Percentiles rank a stretch among this genome's conserved stretches.
Evolutionary conservation across 2,113 vertebrate species (phyloP).

Genomic region (Xyliphius kryptos): DNA sequence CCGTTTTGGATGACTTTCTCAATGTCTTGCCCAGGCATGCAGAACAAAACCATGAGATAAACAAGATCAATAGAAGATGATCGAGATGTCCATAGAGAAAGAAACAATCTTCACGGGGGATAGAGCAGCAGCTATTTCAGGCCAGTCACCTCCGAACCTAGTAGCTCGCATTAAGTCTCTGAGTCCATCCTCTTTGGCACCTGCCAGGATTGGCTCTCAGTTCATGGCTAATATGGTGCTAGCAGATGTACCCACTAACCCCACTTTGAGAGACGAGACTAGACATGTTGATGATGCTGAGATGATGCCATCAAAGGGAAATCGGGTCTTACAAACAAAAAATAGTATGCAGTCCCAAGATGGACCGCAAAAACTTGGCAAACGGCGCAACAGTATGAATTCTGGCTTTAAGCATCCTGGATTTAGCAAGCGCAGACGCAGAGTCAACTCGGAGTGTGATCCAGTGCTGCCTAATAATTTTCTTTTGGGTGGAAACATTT

Average conservation of each 20-base stretch:
- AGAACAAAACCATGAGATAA: too few relatives aligned
- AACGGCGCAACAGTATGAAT: constrained; percentile 74
- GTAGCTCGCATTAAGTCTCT: neutral
- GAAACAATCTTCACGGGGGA: constrained; percentile 44
- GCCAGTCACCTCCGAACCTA: too few relatives aligned
- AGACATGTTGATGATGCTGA: neutral
- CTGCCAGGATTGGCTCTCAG: constrained; percentile 25
- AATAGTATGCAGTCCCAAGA: constrained; percentile 77
- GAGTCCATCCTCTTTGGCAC: constrained; percentile 11
- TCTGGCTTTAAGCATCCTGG: constrained; percentile 68
- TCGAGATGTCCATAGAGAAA: constrained; percentile 59
- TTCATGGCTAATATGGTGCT: constrained; percentile 45
- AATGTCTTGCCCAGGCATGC: too few relatives aligned
- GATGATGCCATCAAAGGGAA: too few relatives aligned
- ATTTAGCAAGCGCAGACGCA: constrained; percentile 67
- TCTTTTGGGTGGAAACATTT: constrained; percentile 85
- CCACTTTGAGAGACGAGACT: neutral
- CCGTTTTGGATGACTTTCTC: too few relatives aligned
- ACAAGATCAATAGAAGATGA: too few relatives aligned
- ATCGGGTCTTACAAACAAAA: constrained; percentile 46
- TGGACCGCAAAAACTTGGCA: constrained; percentile 58
- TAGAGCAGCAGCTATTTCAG: too few relatives aligned
- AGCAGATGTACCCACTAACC: constrained; percentile 37
- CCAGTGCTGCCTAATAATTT: constrained; percentile 78
- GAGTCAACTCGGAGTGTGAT: constrained; percentile 77